Evolutionary conservation across 2,113 vertebrate species (phyloP), one percentile per base, ranked within the genome.

Genomic region (Pyrgilauda ruficollis): DNA sequence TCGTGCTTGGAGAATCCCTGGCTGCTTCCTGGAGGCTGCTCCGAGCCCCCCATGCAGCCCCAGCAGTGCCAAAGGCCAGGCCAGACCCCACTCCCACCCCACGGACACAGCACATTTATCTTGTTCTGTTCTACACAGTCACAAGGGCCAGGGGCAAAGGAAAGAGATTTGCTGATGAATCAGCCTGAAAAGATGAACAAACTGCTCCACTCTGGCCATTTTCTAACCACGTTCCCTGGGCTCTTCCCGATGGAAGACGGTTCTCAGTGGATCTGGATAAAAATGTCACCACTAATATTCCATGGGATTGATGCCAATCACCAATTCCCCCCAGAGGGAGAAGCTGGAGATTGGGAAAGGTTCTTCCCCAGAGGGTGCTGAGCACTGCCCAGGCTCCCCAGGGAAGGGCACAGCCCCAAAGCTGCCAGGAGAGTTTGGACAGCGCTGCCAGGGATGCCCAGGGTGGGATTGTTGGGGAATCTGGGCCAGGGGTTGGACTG

Each of bases 91-190:
- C 33, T 46, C 30, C 75, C 49, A 21, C n/a, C 78, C 80, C 64
- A 27, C 1, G 3, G 82, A 41, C 28, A 12, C 0, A 0, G 44
- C 9, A 0, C 16, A 44, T 59, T 41, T 10, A 26, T 4, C 73
- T n/a, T 13, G 3, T 20, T 35, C 31, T 55, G 30, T 26, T 27
- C 66, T 23, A 3, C 12, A n/a, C 5, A 33, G 7, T 43, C 44
- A 39, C 47, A 80, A 78, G 74, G 61, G 74, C 24, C n/a, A 46
- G 30, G 39, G 59, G 28, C 66, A 74, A 58, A 64, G 30, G 49
- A 31, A 69, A 31, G 44, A 15, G 43, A 16, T 39, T 84, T 81
- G 52, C 64, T 73, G 84, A 28, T 49, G 33, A 79, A 61, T 84
- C 75, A 73, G 70, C 15, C 77, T 27, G 19, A 72, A 18, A 19